Evolutionary conservation across 2,113 vertebrate species (phyloP).

Genomic region (Herpetotheres cachinnans): DNA sequence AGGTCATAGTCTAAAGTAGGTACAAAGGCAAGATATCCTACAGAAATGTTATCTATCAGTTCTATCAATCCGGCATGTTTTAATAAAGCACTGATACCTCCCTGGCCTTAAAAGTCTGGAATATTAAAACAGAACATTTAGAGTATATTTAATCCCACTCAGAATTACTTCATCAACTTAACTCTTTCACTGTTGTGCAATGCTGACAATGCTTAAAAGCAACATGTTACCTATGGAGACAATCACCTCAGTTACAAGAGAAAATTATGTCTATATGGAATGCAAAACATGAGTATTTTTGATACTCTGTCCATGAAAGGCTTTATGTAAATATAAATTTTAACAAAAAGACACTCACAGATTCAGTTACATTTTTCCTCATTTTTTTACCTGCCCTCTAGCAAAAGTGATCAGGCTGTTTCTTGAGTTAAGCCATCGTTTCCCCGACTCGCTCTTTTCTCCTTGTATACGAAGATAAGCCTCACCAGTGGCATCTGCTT

Average conservation of each 20-base stretch:
- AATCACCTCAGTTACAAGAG: not conserved
- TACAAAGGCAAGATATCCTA: not conserved
- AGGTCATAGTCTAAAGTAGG: not conserved
- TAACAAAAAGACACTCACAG: not conserved
- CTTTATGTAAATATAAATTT: not conserved
- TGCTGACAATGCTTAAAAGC: not conserved
- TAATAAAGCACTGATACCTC: not conserved
- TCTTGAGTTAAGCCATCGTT: conserved; percentile 33
- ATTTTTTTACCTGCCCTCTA: conserved; percentile 60
- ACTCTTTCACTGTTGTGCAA: not conserved
- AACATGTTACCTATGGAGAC: not conserved
- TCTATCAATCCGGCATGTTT: not conserved
- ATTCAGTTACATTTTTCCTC: not conserved
- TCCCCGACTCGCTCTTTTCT: conserved; percentile 49
- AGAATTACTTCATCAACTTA: not conserved
- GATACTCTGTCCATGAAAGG: not conserved
- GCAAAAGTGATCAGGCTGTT: conserved; percentile 40
- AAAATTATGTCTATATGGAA: not conserved
- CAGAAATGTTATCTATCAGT: not conserved
- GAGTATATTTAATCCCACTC: not conserved
- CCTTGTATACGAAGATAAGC: conserved; percentile 54
- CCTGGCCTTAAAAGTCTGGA: not conserved
- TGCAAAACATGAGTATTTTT: not conserved
- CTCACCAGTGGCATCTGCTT: conserved; percentile 39
- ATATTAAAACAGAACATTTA: not conserved